Percentiles rank a stretch among this genome's conserved stretches.
Conservation (phyloP, 1,140 invertebrate genomes). For the Paraescarpia echinospica region DNA sequence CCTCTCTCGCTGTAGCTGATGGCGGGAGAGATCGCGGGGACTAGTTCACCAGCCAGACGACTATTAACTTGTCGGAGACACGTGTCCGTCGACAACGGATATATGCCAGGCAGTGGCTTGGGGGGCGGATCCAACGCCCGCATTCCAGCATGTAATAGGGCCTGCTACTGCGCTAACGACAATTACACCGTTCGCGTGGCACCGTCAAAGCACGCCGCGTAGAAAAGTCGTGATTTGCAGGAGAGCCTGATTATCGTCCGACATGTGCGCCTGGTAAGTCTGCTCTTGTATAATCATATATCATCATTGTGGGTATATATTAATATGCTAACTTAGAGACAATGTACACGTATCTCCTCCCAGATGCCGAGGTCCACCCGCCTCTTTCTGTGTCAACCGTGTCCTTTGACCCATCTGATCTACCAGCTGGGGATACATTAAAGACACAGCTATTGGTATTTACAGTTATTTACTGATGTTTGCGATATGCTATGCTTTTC, state of each 20-base stretch:
- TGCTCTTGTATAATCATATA: background rate
- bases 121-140: background rate
- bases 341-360: too few relatives aligned
- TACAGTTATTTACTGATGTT: too few relatives aligned
- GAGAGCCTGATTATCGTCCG: background rate
- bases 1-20: too few relatives aligned
- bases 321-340: background rate
- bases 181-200: background rate
- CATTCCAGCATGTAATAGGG: background rate
- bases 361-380: too few relatives aligned
- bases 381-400: too few relatives aligned
- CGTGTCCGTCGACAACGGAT: background rate
- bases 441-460: too few relatives aligned
- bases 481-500: too few relatives aligned
- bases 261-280: background rate
- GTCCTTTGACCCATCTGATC: too few relatives aligned
- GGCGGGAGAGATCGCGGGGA: background rate
- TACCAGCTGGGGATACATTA: too few relatives aligned
- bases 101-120: background rate
- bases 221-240: background rate
- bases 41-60: background rate
- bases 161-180: background rate
- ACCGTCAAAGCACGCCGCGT: background rate
- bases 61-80: background rate
- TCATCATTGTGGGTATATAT: background rate